Conservation (phyloP, 2,888 invertebrate genomes). For the Toxonevra muliebris region DNA sequence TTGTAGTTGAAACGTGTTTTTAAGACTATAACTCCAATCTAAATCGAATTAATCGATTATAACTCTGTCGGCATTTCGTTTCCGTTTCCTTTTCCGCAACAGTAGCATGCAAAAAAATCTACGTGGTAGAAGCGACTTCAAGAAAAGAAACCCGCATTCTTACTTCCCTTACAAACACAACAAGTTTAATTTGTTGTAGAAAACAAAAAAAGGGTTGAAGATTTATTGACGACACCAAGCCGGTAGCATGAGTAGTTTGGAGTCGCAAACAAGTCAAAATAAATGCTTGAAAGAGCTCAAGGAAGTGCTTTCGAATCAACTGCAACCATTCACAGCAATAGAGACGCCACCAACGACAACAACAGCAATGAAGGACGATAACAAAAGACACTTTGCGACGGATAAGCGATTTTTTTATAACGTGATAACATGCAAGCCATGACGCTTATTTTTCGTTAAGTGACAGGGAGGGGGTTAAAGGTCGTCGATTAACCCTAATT, state of each 20-base stretch:
- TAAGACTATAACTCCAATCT: constrained; percentile 63
- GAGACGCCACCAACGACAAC: constrained; percentile 53
- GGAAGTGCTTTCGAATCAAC: neutral
- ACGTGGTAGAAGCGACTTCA: neutral
- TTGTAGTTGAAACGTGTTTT: constrained; percentile 48
- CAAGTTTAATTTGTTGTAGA: neutral
- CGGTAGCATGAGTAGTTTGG: constrained; percentile 17
- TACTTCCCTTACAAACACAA: neutral
- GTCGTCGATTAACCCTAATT: constrained; percentile 28
- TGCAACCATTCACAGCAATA: neutral
- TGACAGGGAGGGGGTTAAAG: neutral
- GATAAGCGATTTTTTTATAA: constrained; percentile 61
- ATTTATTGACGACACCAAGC: constrained; percentile 55
- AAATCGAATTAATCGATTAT: constrained; percentile 66
- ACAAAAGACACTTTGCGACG: constrained; percentile 41
- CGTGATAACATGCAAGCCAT: constrained; percentile 65
- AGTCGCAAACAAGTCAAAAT: constrained; percentile 37
- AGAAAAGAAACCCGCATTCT: neutral
- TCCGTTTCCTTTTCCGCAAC: constrained; percentile 60
- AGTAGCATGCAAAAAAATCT: constrained; percentile 37
- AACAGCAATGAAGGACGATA: constrained; percentile 45
- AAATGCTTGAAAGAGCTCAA: constrained; percentile 35
- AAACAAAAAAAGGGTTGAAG: constrained; percentile 57
- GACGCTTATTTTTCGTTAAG: constrained; percentile 28
- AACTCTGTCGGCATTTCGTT: constrained; percentile 61